Evolutionary conservation across 2,113 vertebrate species (phyloP), one percentile per base, ranked within the genome.

Genomic region (Syngnathus scovelli): DNA sequence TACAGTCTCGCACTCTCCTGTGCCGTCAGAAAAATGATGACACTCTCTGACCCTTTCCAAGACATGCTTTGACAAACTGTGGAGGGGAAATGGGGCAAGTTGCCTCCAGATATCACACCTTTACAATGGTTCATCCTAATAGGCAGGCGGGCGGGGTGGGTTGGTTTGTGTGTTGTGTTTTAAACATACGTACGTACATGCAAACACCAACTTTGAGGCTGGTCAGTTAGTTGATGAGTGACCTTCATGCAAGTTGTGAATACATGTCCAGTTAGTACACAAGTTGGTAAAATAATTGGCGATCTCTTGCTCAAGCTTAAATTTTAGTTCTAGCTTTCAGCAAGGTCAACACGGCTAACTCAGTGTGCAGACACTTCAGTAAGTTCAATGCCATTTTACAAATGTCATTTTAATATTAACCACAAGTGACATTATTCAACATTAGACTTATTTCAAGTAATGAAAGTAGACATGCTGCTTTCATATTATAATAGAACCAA

Each of bases 81-180:
- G 39, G 71, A 75, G 76, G 75, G 62, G 67, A 66, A 77, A 8
- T 33, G 66, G 76, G 83, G 56, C 71, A 73, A 72, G 62, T 69
- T 59, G 84, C 85, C 76, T 39, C 48, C 38, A 72, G 87, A 55
- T n/a, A 83, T 85, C 71, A 68, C 83, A 86, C 84, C 78, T 79
- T 67, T 78, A 68, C 65, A 60, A 77, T 65, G 77, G 74, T 66
- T 78, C 51, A 66, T 74, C 59, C 63, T 73, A 77, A 69, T 27
- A 65, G 58, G 54, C 27, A 37, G 49, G 19, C 8, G 38, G 56
- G 27, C 13, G 16, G 27, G 49, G 27, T 36, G 43, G 66, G 12
- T 58, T 36, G 44, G 44, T 48, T 48, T 16, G 27, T 12, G 11
- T 12, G 9, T 43, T 43, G 27, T n/a, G 46, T 27, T 9, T 37